These are phyloP conservation scores for Upupa epops DNA, from an alignment of 2,113 vertebrate genomes.

Conservation along the genomic window DNA sequence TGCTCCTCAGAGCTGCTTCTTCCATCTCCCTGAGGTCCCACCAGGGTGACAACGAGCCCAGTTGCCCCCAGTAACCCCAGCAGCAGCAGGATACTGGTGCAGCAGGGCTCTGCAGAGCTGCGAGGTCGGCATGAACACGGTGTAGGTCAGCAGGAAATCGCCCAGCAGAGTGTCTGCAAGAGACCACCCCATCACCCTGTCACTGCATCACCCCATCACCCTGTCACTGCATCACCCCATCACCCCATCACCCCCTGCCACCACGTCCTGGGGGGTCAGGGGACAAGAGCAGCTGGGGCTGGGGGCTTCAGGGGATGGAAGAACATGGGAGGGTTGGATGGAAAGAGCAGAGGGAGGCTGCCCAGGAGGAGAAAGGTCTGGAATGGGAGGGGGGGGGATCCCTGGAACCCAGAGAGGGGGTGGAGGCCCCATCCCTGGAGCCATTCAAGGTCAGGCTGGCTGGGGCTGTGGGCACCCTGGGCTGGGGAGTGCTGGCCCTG, in stretches of 20 bases:
- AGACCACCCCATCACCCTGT: not conserved
- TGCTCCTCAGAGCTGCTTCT: no score
- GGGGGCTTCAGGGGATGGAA: not conserved
- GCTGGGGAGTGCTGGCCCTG: no score
- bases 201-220: no score
- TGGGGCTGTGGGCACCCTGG: no score
- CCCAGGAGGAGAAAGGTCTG: no score
- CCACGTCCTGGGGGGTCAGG: no score
- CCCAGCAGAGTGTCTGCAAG: conserved; percentile 84
- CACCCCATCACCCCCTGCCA: not conserved
- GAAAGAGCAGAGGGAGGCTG: no score
- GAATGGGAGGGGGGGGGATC: no score
- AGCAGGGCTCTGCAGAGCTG: conserved; percentile 87
- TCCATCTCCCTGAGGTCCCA: not conserved
- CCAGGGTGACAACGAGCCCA: not conserved
- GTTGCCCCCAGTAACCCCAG: not conserved
- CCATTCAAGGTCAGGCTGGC: no score
- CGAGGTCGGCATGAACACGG: conserved; percentile 89
- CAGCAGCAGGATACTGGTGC: conserved; percentile 88
- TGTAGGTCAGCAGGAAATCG: conserved; percentile 92
- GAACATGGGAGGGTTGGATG: no score
- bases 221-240: not conserved
- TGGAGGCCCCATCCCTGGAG: no score
- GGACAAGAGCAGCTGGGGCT: not conserved
- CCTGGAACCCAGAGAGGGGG: no score